Evolutionary conservation across 2,888 invertebrate species (phyloP), one percentile per base, ranked within the genome.

Genomic region (Acleris cristana): DNA sequence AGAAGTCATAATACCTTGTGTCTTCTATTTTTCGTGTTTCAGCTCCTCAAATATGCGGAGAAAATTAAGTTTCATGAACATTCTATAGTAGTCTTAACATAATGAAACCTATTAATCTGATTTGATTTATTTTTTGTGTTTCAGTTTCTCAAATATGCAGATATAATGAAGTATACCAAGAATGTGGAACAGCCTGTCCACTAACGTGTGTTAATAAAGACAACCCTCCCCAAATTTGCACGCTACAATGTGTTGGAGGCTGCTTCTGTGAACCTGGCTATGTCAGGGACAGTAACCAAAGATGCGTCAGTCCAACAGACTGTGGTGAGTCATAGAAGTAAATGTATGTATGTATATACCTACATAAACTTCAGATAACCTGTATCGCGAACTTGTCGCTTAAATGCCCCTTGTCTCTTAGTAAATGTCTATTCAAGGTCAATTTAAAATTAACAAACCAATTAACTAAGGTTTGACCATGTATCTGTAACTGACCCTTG

Each of bases 201-300:
- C 23, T 57, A 16, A 66, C 66, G 23, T 66, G 66, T 26, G 66
- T 58, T 51, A 66, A 66, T 23, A 57, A 57, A 23, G 62, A 62
- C n/a, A 67, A 48, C 10, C 62, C 62, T 53, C 57, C 66, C n/a
- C 10, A 49, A 51, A 5, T 19, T 1, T 66, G 66, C 10, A 34
- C 53, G 14, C 34, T 3, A 2, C 62, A 67, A 26, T 51, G 66
- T 19, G 48, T 21, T 58, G 57, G 53, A 21, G 66, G 45, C 21
- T 66, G 66, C 45, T 66, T 66, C 66, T 66, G 66, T 34, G 44
- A 66, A 57, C 30, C 51, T 7, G 61, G 66, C 16, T 67, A 57
- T 18, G 66, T 67, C 12, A 45, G 62, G 23, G 52, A 67, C 23
- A 62, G 48, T 2, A 45, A 48, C 18, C 26, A 44, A 16, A 19